Evolutionary conservation across 1,140 invertebrate species (phyloP).

Genomic region (Monomorium pharaonis): DNA sequence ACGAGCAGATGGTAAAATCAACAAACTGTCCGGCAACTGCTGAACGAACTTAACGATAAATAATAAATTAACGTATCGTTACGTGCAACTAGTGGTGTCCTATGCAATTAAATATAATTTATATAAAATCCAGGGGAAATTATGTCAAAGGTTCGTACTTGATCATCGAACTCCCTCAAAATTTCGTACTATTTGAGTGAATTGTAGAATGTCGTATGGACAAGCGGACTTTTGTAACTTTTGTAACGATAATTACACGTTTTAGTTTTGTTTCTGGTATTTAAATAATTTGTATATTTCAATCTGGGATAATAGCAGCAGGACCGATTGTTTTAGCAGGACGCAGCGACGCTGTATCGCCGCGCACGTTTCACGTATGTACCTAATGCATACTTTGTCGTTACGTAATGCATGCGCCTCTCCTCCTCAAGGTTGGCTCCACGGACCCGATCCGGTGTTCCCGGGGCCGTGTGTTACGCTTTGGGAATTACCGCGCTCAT

Average conservation of each 20-base stretch:
- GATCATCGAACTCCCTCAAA: not conserved
- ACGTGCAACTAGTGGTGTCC: too few relatives aligned
- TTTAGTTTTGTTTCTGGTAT: not conserved
- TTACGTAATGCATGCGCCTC: constrained; percentile 58
- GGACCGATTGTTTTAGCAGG: not conserved
- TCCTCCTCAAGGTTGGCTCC: constrained; percentile 57
- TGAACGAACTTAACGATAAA: not conserved
- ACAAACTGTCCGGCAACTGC: not conserved
- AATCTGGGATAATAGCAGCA: constrained; percentile 31
- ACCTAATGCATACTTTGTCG: not conserved
- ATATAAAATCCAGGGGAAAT: not conserved
- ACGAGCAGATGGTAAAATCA: not conserved
- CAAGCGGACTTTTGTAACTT: not conserved
- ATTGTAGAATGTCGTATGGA: not conserved
- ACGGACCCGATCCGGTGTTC: constrained; percentile 15
- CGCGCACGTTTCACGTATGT: constrained; percentile 29
- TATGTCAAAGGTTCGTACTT: not conserved
- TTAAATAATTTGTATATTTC: constrained; percentile 23
- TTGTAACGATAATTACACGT: not conserved
- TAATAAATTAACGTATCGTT: not conserved
- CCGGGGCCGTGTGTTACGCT: constrained; percentile 64
- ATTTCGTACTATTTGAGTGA: not conserved
- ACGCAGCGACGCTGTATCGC: not conserved
- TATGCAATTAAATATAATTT: not conserved
- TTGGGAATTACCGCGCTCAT: constrained; percentile 60